These are phyloP conservation scores for Cosmopolites sordidus DNA, from an alignment of 2,888 invertebrate genomes.

Conservation along the genomic window DNA sequence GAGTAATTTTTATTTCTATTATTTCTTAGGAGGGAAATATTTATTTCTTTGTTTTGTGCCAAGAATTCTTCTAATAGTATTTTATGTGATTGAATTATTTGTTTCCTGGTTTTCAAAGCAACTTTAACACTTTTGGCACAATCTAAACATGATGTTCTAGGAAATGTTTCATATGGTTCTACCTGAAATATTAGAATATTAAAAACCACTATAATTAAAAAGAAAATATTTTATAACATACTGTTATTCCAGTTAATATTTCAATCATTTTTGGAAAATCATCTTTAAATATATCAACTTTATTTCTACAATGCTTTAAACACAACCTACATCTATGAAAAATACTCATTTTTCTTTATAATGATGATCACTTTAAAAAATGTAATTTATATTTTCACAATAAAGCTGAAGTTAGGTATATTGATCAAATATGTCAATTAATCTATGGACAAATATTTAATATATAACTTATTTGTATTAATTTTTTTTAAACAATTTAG, in stretches of 20 bases:
- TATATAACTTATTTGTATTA: too few species aligned
- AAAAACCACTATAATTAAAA: not conserved
- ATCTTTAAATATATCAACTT: constrained; percentile 33
- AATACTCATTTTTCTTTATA: constrained; percentile 9
- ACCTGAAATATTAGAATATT: constrained; percentile 27
- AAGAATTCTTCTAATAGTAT: constrained; percentile 19
- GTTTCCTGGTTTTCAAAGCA: constrained; percentile 34
- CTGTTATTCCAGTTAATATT: constrained; percentile 37
- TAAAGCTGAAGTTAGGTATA: constrained; percentile 6
- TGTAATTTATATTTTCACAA: too few species aligned
- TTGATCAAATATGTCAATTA: too few species aligned
- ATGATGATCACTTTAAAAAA: too few species aligned
- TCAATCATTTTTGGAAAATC: constrained; percentile 37
- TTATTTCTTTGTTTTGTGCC: constrained; percentile 4
- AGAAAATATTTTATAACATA: constrained; percentile 17
- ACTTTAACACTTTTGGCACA: constrained; percentile 36
- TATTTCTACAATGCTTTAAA: constrained; percentile 31
- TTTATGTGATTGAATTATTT: constrained; percentile 36
- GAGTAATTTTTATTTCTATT: too few species aligned
- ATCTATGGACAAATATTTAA: too few species aligned
- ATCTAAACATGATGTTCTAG: constrained; percentile 36
- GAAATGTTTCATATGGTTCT: constrained; percentile 34
- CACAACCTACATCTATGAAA: constrained; percentile 34
- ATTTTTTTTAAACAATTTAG: too few species aligned
- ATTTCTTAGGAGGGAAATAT: too few species aligned